Conservation (phyloP, 2,113 vertebrate species). For the chimpanzee (Pan troglodytes) region NHGRI_mPanTro3-v2.1_pri NC_072412.2:85677501-85678000, state of each 20-base stretch:
- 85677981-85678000: neutral
- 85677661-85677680: conserved; percentile 17
- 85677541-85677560: neutral
- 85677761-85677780: conserved; percentile 70
- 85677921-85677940: neutral
- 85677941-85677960: conserved; percentile 1
- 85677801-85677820: conserved; percentile 68
- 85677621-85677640: neutral
- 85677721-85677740: neutral
- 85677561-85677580: neutral
- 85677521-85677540: neutral
- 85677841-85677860: conserved; percentile 56
- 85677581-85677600: neutral
- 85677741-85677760: conserved; percentile 48
- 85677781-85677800: conserved; percentile 24
- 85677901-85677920: conserved; percentile 15
- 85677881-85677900: neutral
- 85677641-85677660: neutral
- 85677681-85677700: neutral
- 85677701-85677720: conserved; percentile 33
- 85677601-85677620: neutral
- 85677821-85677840: conserved; percentile 56
- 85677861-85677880: conserved; percentile 33
- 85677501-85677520: neutral
- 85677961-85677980: neutral